Base-by-base conservation (phyloP, 2,888 invertebrate species). In the Muschampia plurimacula region DNA sequence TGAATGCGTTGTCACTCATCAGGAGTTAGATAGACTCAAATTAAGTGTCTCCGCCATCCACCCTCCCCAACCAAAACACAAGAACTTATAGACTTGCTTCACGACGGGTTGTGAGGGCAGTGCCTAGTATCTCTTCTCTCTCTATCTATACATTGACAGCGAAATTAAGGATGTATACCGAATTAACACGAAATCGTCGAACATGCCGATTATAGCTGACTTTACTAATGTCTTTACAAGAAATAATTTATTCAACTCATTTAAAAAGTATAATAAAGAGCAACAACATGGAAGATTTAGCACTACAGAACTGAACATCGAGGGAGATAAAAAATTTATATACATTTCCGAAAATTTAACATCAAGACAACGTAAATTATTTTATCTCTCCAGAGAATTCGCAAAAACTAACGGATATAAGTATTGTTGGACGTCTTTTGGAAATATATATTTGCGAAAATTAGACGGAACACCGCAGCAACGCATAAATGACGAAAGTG, bases 201-300 rank as follows among this genome's bases (percentile, higher is more conserved):
- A 2, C n/a, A 49, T 6, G 49, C 49, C 49, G n/a, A 49, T 49
- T n/a, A 49, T 49, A 49, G 49, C n/a, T 13, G 49, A 49, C 5
- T 49, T 49, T n/a, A 49, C 49, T 5, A 49, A 49, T n/a, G n/a
- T 49, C 3, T 49, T 49, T n/a, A 49, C n/a, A n/a, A 49, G 49
- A n/a, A 49, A 49, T 49, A 49, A n/a, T 0, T 49, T 49, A 49
- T n/a, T 49, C 4, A 49, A 5, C 5, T 0, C 49, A 9, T 49
- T 49, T n/a, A 49, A 49, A 49, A 49, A 49, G n/a, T 49, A 49
- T n/a, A 49, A 49, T n/a, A 49, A 49, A 49, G 49, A 49, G n/a
- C 49, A 49, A 4, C 49, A 49, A 49, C 13, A 49, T 49, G 49
- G 5, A 49, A 13, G 49, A 49, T n/a, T 49, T 4, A 49, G 49